These are phyloP conservation scores for Sinodicranocentrus sp. DNA, from an alignment of 2,888 invertebrate genomes.

Conservation along the genomic window DNA sequence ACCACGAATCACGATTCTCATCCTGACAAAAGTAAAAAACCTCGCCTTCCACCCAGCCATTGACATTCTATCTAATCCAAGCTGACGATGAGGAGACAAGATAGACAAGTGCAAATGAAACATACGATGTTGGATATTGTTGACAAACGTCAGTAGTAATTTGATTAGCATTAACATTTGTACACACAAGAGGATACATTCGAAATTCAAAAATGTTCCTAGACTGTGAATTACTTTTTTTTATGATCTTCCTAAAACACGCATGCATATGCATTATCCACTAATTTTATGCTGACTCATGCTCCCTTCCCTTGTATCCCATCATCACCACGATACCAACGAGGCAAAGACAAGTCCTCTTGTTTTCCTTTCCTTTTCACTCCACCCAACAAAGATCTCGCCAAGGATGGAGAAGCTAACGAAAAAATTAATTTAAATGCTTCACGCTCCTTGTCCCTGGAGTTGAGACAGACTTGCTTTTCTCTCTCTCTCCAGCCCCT, in stretches of 20 bases:
- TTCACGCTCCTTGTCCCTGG: not conserved
- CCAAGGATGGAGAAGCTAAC: not conserved
- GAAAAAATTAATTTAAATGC: conserved; percentile 46
- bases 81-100: conserved; percentile 3
- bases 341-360: not conserved
- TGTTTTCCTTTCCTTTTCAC: no score
- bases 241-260: not conserved
- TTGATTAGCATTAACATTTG: conserved; percentile 42
- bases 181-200: not conserved
- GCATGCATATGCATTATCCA: not conserved
- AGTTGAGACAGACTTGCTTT: not conserved
- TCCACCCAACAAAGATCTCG: not conserved
- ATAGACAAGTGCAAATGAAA: not conserved
- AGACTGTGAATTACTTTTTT: not conserved
- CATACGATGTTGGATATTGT: not conserved
- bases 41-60: no score
- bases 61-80: no score
- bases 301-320: not conserved
- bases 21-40: not conserved
- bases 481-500: not conserved
- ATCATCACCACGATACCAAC: not conserved
- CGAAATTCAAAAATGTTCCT: not conserved
- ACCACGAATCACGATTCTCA: not conserved
- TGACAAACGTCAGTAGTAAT: conserved; percentile 30
- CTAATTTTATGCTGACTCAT: conserved; percentile 37